Conservation (phyloP, 2,888 invertebrate species). For the Orgyia antiqua region DNA sequence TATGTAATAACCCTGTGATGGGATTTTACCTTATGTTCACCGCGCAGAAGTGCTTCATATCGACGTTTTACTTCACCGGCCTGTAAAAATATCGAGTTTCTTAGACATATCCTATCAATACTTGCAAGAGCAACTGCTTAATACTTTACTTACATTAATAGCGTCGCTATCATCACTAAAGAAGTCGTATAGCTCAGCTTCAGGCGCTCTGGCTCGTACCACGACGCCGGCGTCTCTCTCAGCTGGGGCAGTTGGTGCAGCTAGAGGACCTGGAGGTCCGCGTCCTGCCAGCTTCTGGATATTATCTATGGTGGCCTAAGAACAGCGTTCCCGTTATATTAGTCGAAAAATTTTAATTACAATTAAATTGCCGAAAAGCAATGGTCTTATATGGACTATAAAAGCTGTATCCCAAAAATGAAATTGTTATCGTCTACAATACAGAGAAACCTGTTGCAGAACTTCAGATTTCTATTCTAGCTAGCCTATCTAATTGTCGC, state of each 20-base stretch:
- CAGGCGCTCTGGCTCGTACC: conserved; percentile 5
- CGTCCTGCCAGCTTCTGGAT: conserved; percentile 49
- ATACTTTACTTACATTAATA: conserved; percentile 24
- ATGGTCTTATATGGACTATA: too few species aligned
- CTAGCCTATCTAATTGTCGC: too few species aligned
- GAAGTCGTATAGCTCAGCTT: conserved; percentile 25
- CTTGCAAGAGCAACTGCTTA: not conserved
- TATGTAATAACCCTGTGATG: too few species aligned
- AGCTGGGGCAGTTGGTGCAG: conserved; percentile 6
- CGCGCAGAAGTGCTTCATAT: conserved; percentile 6
- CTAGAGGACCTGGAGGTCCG: conserved; percentile 11
- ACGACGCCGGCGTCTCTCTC: not conserved
- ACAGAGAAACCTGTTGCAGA: too few species aligned
- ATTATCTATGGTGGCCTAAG: conserved; percentile 44
- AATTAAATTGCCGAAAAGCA: too few species aligned
- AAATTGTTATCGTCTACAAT: too few species aligned
- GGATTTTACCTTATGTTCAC: too few species aligned
- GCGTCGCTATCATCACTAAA: conserved; percentile 43
- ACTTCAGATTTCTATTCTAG: too few species aligned
- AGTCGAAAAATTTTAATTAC: too few species aligned
- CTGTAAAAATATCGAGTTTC: conserved; percentile 6
- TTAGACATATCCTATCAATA: too few species aligned
- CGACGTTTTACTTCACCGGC: conserved; percentile 20
- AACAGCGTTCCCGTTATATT: not conserved
- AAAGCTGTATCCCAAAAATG: too few species aligned